phyloP scores from a whole-genome alignment of 2,113 vertebrate species.

The Erythrocercus mccallii region DNA sequence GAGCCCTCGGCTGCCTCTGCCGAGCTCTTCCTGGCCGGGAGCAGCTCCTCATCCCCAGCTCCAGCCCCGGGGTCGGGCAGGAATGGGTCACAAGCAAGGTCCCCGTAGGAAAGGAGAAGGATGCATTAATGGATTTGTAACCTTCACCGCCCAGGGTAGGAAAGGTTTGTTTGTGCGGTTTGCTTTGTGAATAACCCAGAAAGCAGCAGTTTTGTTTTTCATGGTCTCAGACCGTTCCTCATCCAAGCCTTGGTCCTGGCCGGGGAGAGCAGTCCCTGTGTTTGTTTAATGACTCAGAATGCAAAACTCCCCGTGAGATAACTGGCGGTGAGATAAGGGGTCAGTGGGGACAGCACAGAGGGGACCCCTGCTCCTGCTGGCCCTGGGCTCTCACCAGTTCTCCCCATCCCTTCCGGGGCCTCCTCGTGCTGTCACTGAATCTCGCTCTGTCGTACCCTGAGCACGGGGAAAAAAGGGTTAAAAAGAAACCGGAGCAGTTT shows the following conservation, averaged over 20 bases:
- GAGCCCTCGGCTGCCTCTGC: background rate
- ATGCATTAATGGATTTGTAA: background rate
- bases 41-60: background rate
- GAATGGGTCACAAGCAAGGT: background rate
- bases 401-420: background rate
- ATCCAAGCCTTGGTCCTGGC: background rate
- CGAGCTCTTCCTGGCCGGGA: background rate
- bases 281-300: background rate
- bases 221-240: accelerated
- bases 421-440: accelerated
- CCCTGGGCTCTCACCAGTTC: background rate
- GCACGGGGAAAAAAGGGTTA: background rate
- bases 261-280: background rate
- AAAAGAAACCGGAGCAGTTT: background rate
- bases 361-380: background rate
- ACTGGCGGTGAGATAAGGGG: too few relatives aligned
- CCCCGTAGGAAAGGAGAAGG: background rate
- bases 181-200: slow-evolving; percentile 8
- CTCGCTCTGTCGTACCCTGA: accelerated
- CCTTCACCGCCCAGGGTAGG: background rate
- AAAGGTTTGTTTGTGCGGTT: slow-evolving; percentile 4
- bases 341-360: background rate
- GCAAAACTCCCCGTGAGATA: background rate
- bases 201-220: background rate
- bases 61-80: background rate